Conservation (phyloP, 2,888 invertebrate species). For the Cabera pusaria region DNA sequence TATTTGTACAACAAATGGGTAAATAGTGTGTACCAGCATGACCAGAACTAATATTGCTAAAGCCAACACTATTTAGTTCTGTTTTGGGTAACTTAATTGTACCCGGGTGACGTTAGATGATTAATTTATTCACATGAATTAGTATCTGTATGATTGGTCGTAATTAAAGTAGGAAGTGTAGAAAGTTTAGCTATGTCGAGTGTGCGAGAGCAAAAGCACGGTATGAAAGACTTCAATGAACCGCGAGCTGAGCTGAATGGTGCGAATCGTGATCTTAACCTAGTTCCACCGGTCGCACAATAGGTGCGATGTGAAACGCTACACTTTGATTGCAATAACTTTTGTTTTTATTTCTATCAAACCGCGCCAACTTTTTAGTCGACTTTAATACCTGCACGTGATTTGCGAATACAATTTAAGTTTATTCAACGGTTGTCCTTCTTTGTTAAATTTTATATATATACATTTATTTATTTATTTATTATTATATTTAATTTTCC, state of each 20-base stretch:
- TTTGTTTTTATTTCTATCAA: conserved; percentile 17
- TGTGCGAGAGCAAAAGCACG: conserved; percentile 27
- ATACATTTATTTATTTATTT: no score
- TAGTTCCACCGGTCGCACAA: conserved; percentile 42
- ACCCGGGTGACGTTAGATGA: conserved; percentile 9
- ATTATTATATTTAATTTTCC: no score
- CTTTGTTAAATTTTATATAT: no score
- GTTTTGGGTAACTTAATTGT: conserved; percentile 23
- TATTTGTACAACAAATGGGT: conserved; percentile 67
- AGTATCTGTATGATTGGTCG: no score
- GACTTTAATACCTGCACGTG: not conserved
- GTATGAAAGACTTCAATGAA: conserved; percentile 43
- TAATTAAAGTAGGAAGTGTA: conserved; percentile 18
- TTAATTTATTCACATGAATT: no score
- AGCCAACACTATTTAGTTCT: conserved; percentile 39
- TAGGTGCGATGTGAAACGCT: conserved; percentile 28
- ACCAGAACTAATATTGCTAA: conserved; percentile 55
- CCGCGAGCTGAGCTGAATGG: conserved; percentile 40
- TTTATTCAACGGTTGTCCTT: conserved; percentile 9
- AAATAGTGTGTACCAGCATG: conserved; percentile 51
- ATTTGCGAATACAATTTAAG: not conserved
- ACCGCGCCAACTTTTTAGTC: conserved; percentile 8
- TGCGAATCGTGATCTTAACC: conserved; percentile 55
- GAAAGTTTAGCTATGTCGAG: conserved; percentile 30
- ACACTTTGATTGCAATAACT: conserved; percentile 21